phyloP scores from a whole-genome alignment of 2,888 invertebrate species.

The Magallana nippona region DNA sequence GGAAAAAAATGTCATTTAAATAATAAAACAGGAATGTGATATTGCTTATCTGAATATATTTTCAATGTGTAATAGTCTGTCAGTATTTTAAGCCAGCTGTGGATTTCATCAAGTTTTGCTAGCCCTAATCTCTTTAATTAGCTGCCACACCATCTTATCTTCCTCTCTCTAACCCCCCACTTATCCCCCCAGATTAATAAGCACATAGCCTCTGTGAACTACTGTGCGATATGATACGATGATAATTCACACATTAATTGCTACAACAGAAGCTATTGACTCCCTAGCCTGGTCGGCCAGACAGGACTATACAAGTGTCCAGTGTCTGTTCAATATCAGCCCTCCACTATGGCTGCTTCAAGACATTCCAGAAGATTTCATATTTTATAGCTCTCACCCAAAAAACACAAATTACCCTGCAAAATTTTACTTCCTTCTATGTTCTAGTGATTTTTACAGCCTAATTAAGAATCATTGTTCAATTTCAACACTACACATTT shows the following conservation, averaged over 20 bases:
- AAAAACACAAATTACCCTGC: background rate
- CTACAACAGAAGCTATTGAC: constrained; percentile 35
- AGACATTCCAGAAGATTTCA: constrained; percentile 19
- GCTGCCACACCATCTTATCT: constrained; percentile 35
- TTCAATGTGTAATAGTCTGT: constrained; percentile 24
- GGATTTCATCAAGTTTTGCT: constrained; percentile 29
- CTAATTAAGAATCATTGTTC: no score
- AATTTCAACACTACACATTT: no score
- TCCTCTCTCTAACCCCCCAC: constrained; percentile 31
- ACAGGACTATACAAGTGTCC: constrained; percentile 18
- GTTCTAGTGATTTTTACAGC: no score
- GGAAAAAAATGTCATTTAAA: constrained; percentile 10
- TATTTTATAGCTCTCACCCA: background rate
- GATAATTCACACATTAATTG: constrained; percentile 41
- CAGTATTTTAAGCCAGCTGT: constrained; percentile 14
- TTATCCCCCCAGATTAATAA: constrained; percentile 38
- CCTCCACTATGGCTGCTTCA: background rate
- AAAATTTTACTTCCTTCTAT: background rate
- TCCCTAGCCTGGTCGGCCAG: background rate
- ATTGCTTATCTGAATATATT: constrained; percentile 23
- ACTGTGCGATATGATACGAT: constrained; percentile 40
- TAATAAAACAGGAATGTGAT: background rate
- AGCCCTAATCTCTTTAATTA: constrained; percentile 31
- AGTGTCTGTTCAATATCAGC: constrained; percentile 19
- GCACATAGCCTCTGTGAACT: constrained; percentile 14